Base-by-base conservation (phyloP, 92 coral and sea anemone genomes). In the Muricea muricata region DNA sequence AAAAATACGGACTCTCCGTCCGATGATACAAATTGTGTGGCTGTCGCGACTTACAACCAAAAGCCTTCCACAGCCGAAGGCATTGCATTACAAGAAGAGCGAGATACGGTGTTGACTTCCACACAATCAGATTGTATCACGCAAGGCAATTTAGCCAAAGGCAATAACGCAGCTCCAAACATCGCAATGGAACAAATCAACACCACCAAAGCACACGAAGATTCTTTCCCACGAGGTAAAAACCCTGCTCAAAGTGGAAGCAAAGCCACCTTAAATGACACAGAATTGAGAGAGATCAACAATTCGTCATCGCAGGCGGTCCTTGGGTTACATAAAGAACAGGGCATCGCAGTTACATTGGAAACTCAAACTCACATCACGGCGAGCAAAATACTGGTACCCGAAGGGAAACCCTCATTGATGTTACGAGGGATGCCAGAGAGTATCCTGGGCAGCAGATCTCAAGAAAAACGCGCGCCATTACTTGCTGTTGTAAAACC, bases 401-500 rank as follows among this genome's bases (percentile, higher is more conserved):
- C 39, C 0, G 39, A 32, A 25, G 21, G 37, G 0, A 63, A 25
- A 63, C 28, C 34, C 0, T 28, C 70, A 24, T 28, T n/a, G 12
- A 18, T 30, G 35, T 28, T 30, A 24, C 70, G 39, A 35, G 50
- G 48, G 30, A 24, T 12, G 35, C 33, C 15, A 45, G 83, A 58
- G 35, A 31, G n/a, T 40, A 58, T 37, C 18, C 12, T 45, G 55
- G 34, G 37, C 0, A 9, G 71, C 4, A 78, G 37, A 17, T 4
- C 15, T 18, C 17, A 35, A 17, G 67, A 76, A 32, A 76, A 76
- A 76, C 65, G 66, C n/a, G 9, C 42, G 10, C 70, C 83, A 6
- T 32, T 78, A 58, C 71, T 78, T 11, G 83, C 83, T 1, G 71
- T 78, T 29, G 83, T 56, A 9, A 78, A 76, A 76, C 81, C 81